A percentile compares a stretch with the other conserved stretches of the same genome.
These are phyloP conservation scores for Cryptosula pallasiana DNA, from an alignment of 2,888 invertebrate genomes.

Conservation along the genomic window DNA sequence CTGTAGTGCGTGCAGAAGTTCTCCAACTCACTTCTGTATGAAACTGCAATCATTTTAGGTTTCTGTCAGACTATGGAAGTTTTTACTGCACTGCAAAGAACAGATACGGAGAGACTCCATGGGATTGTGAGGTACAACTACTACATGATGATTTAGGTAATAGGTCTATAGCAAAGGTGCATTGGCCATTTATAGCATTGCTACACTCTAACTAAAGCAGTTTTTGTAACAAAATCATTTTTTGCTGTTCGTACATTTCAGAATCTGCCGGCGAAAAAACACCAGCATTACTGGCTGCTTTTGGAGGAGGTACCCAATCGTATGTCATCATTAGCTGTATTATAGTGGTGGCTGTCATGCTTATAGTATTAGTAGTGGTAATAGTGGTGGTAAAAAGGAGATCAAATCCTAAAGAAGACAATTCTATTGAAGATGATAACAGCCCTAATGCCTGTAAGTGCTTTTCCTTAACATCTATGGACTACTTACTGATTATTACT, in stretches of 20 bases:
- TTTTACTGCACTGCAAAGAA: constrained; percentile 16
- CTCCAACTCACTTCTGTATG: too few relatives aligned
- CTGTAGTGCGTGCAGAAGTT: too few relatives aligned
- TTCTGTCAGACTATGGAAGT: neutral
- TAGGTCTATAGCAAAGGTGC: too few relatives aligned
- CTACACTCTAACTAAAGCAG: too few relatives aligned
- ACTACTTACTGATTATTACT: too few relatives aligned
- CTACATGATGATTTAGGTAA: neutral
- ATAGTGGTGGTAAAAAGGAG: neutral
- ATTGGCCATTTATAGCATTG: too few relatives aligned
- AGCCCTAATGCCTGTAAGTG: neutral
- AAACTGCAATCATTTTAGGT: neutral
- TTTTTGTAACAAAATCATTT: too few relatives aligned
- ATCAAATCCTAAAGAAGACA: too few relatives aligned
- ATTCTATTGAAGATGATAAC: too few relatives aligned
- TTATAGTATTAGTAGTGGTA: neutral
- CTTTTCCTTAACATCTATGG: neutral
- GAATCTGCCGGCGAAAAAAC: neutral
- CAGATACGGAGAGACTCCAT: neutral
- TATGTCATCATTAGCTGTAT: constrained; percentile 11
- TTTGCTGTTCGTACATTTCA: too few relatives aligned
- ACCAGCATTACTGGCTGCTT: neutral
- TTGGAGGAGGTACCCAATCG: constrained; percentile 17
- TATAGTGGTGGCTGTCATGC: neutral
- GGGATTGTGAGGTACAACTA: neutral